Evolutionary conservation across 2,113 vertebrate genomes (phyloP).

Genomic region (Callithrix jacchus): DNA sequence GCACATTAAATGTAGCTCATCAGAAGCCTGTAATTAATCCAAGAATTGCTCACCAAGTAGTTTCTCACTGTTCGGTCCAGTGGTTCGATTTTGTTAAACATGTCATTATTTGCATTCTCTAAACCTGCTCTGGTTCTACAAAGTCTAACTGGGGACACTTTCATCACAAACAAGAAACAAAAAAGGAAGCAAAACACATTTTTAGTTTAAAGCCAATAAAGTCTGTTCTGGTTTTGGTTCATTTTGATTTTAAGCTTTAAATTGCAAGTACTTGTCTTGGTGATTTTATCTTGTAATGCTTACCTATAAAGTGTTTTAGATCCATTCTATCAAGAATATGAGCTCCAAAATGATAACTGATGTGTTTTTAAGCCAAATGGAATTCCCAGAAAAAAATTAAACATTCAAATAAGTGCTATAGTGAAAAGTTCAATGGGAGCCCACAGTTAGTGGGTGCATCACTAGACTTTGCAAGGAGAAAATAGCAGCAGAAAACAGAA

Average conservation of each 20-base stretch:
- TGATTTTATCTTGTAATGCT: slow-evolving; percentile 53
- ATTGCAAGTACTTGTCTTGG: slow-evolving; percentile 38
- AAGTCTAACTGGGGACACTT: slow-evolving; percentile 31
- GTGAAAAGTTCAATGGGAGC: not conserved
- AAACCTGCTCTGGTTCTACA: slow-evolving; percentile 1
- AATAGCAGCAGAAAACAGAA: not conserved
- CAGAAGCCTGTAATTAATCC: slow-evolving; percentile 34
- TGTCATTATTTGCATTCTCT: slow-evolving; percentile 47
- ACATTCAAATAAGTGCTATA: not conserved
- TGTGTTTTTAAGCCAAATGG: not conserved
- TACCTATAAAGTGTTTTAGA: not conserved
- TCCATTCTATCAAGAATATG: slow-evolving; percentile 26
- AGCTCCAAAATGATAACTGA: not conserved
- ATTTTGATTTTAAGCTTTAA: slow-evolving; percentile 62
- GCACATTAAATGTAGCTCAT: not conserved
- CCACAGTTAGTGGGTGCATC: not conserved
- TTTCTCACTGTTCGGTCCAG: slow-evolving; percentile 5
- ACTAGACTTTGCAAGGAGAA: not conserved
- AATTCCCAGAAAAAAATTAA: not conserved
- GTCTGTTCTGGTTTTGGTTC: not conserved
- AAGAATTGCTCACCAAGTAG: slow-evolving; percentile 11
- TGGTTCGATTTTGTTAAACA: slow-evolving; percentile 31
- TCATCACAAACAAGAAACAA: slow-evolving; percentile 34
- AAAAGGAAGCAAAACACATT: not conserved
- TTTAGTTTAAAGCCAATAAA: slow-evolving; percentile 49